A percentile compares a stretch with the other conserved stretches of the same genome.
phyloP scores from a whole-genome alignment of 2,113 vertebrate species.

The Lanius ludovicianus region DNA sequence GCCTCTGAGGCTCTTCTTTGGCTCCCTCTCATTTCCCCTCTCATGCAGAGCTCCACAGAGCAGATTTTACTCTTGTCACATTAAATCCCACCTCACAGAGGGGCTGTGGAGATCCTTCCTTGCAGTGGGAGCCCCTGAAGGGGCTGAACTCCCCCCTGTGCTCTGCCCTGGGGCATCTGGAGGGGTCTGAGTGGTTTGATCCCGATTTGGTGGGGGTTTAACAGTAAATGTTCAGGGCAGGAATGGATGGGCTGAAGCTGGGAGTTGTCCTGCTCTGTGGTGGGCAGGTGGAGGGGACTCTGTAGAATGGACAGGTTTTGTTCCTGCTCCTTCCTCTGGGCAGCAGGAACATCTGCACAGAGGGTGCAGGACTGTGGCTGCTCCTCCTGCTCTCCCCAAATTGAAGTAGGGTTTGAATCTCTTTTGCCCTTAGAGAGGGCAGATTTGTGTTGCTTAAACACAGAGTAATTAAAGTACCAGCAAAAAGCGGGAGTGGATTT shows the following conservation, averaged over 20 bases:
- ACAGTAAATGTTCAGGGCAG: background rate
- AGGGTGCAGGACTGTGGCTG: background rate
- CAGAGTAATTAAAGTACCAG: background rate
- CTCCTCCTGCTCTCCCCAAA: background rate
- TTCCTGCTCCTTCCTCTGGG: background rate
- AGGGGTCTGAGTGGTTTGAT: background rate
- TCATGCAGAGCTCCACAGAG: background rate
- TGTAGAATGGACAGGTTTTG: background rate
- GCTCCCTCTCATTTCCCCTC: background rate
- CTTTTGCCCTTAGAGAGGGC: background rate
- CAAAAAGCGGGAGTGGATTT: background rate
- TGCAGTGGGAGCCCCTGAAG: rapidly evolving
- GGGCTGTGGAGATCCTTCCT: background rate
- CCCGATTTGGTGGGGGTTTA: background rate
- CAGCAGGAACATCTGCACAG: background rate
- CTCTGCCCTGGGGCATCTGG: background rate
- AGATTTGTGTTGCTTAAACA: rapidly evolving
- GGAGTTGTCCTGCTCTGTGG: background rate
- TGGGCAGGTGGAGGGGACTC: background rate
- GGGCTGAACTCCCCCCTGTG: background rate
- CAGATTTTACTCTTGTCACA: background rate
- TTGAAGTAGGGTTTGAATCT: background rate
- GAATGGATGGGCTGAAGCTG: background rate
- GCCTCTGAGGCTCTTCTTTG: background rate
- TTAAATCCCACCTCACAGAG: background rate